phyloP scores from a whole-genome alignment of 2,888 invertebrate species.

The Campaea margaritaria region DNA sequence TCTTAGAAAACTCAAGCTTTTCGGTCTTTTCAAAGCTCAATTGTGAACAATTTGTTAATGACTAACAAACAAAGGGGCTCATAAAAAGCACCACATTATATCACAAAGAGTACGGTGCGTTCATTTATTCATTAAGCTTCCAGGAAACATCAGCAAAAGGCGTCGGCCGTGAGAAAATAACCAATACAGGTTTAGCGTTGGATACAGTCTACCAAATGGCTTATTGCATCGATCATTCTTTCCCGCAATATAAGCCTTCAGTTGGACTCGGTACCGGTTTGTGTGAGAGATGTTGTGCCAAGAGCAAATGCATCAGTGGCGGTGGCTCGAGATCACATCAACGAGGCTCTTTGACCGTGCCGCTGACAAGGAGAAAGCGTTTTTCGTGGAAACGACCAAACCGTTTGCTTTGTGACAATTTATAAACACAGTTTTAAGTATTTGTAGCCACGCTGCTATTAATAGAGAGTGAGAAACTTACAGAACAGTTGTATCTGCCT shows the following conservation, averaged over 20 bases:
- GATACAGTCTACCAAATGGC: slow-evolving; percentile 43
- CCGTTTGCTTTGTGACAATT: slow-evolving; percentile 42
- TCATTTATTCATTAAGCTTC: slow-evolving; percentile 47
- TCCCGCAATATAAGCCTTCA: slow-evolving; percentile 36
- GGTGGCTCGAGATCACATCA: slow-evolving; percentile 51
- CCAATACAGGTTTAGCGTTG: slow-evolving; percentile 43
- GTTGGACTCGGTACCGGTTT: slow-evolving; percentile 35
- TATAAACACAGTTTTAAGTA: slow-evolving; percentile 34
- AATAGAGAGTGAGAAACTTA: slow-evolving; percentile 5
- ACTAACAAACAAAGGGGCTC: slow-evolving; percentile 25
- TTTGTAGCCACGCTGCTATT: slow-evolving; percentile 4
- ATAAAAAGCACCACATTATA: slow-evolving; percentile 41
- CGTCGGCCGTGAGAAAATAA: slow-evolving; percentile 55
- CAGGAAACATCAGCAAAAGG: slow-evolving; percentile 51
- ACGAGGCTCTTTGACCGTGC: slow-evolving; percentile 59
- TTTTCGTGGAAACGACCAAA: slow-evolving; percentile 70
- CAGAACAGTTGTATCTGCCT: background rate
- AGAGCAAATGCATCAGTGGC: slow-evolving; percentile 48
- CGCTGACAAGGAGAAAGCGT: slow-evolving; percentile 73
- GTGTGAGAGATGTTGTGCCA: slow-evolving; percentile 50
- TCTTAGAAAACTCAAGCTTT: slow-evolving; percentile 3
- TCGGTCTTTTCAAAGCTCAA: slow-evolving; percentile 5
- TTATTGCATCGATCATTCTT: slow-evolving; percentile 44
- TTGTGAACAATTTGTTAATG: slow-evolving; percentile 21
- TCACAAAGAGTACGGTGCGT: slow-evolving; percentile 42